Base-by-base conservation (phyloP, 1,140 invertebrate species). In the Drosophila carrolli region DNA sequence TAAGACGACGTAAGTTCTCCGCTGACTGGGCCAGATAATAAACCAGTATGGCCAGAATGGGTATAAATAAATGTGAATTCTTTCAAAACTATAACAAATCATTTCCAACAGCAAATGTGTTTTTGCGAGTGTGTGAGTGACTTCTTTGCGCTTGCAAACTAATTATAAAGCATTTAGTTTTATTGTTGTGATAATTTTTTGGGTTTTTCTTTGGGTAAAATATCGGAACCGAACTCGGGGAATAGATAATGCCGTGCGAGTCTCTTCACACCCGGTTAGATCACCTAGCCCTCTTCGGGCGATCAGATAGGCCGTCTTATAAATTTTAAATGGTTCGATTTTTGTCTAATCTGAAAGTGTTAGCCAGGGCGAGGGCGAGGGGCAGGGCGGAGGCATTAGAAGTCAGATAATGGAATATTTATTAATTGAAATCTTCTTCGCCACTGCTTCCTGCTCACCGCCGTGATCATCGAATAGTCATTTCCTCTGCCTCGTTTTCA, bases 141-240 rank as follows among this genome's bases (percentile, higher is more conserved):
- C 19, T 79, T 68, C 48, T 63, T 66, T 75, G 58, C 60, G 37
- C 76, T 84, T 74, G 78, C 60, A 70, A 81, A 86, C 81, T 91
- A 91, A 91, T 91, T 91, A 91, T 91, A 81, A 91, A 91, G 75
- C 88, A 83, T 91, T 91, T 91, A 88, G 83, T 78, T 90, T 91
- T 91, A 88, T 91, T 91, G 83, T 91, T 88, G 80, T 81, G 88
- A 88, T 91, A 88, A 88, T 90, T 72, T 89, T 63, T 59, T 41
- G 50, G 53, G 38, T 55, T 70, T 53, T 59, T 65, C 54, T 55
- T 40, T 35, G 48, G 19, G 50, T 19, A 47, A 56, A 58, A 77
- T 75, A 78, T 81, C 56, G 75, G 56, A 57, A 53, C 16, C 37
- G 19, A 43, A 58, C 46, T 2, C 54, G 58, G 61, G 37, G 62